Conservation (phyloP, 2,888 invertebrate species). For the Podabrus alpinus region DNA sequence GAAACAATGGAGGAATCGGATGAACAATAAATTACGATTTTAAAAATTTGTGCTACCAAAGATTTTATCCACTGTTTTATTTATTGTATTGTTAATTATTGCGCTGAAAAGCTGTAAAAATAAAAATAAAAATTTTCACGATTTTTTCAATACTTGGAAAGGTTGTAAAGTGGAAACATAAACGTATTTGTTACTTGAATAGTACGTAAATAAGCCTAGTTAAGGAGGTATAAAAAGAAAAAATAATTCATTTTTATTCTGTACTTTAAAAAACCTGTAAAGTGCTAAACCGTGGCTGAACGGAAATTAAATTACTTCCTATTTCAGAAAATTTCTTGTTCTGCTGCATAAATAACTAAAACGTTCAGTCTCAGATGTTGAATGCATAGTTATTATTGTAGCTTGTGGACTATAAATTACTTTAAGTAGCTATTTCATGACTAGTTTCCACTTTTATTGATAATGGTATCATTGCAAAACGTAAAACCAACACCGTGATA, state of each 20-base stretch:
- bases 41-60: neutral
- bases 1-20: neutral
- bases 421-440: constrained; percentile 25
- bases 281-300: constrained; percentile 20
- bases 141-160: neutral
- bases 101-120: neutral
- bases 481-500: constrained; percentile 5
- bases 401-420: constrained; percentile 26
- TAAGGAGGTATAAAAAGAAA: neutral
- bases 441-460: constrained; percentile 24
- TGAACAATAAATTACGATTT: neutral
- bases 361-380: constrained; percentile 29
- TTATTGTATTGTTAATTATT: neutral
- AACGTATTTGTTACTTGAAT: neutral
- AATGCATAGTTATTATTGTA: constrained; percentile 30
- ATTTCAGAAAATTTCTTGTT: constrained; percentile 26
- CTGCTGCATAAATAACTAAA: constrained; percentile 25
- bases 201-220: neutral
- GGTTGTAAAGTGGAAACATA: neutral
- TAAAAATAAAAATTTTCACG: neutral
- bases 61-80: neutral
- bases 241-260: constrained; percentile 13
- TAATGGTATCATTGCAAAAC: constrained; percentile 15
- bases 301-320: constrained; percentile 28
- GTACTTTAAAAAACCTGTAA: constrained; percentile 15